Percentiles rank a stretch among this genome's conserved stretches.
Evolutionary conservation across 2,888 invertebrate species (phyloP).

Genomic region (Acanthosepion pharaonis): DNA sequence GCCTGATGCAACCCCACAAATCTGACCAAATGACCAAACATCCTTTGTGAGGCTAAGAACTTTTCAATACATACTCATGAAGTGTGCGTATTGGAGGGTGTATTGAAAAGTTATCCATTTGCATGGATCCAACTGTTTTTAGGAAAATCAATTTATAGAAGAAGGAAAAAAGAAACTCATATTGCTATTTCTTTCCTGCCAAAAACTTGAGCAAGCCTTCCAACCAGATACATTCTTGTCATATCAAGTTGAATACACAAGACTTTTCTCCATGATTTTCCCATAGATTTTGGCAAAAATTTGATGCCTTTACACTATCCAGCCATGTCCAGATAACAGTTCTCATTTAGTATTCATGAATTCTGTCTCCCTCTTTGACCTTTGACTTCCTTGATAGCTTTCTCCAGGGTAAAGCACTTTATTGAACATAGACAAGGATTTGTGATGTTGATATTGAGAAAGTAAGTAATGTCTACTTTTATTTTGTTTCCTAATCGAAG

Average conservation of each 20-base stretch:
- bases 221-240: background rate
- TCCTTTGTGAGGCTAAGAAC: too few species aligned
- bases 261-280: background rate
- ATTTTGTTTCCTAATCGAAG: too few species aligned
- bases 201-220: background rate
- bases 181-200: background rate
- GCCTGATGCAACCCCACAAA: too few species aligned
- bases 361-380: background rate
- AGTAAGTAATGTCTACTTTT: too few species aligned
- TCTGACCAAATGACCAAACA: too few species aligned
- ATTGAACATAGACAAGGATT: background rate
- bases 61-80: too few species aligned
- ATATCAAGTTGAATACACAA: background rate
- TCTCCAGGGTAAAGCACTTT: background rate
- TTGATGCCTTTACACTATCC: background rate
- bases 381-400: background rate
- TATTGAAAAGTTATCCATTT: background rate
- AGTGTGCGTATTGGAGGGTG: too few species aligned
- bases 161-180: background rate
- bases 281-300: background rate
- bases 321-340: slow-evolving; percentile 16
- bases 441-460: background rate
- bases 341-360: background rate
- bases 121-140: background rate
- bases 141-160: background rate